These are phyloP conservation scores for Labia minor DNA, from an alignment of 2,888 invertebrate species.

Conservation along the genomic window DNA sequence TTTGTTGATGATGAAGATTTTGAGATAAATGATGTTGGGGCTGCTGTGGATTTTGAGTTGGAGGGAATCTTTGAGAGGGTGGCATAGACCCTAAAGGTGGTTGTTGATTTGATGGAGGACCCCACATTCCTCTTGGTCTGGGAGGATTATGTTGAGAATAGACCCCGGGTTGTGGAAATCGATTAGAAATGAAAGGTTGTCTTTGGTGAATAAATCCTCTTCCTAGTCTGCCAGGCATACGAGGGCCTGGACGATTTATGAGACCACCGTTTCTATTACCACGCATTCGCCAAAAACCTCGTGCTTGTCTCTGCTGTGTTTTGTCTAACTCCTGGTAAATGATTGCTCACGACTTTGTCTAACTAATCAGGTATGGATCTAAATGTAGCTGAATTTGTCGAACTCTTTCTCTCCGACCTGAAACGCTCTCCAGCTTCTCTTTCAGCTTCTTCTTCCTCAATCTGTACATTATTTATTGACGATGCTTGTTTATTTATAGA, in stretches of 20 bases:
- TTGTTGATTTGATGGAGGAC: not conserved
- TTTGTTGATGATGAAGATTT: not conserved
- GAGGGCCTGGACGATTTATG: not conserved
- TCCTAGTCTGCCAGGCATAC: not conserved
- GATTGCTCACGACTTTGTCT: conserved; percentile 15
- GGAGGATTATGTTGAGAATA: not conserved
- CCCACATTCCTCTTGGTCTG: not conserved
- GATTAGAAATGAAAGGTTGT: not conserved
- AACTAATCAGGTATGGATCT: conserved; percentile 24
- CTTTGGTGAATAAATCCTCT: not conserved
- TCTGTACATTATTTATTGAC: conserved; percentile 15
- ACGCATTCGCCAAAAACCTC: not conserved
- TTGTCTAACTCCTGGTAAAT: not conserved
- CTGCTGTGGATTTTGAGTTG: not conserved
- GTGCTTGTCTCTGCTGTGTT: not conserved
- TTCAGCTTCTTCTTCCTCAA: conserved; percentile 25
- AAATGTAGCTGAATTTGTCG: conserved; percentile 16
- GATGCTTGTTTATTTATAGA: not conserved
- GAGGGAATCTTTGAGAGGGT: not conserved
- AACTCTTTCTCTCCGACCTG: conserved; percentile 27
- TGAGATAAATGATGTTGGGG: not conserved
- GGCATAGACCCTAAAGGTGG: conserved; percentile 8
- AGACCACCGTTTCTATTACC: not conserved
- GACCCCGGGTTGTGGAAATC: not conserved
- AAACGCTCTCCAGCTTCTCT: conserved; percentile 28